A percentile compares a stretch with the other conserved stretches of the same genome.
Conservation (phyloP, 2,888 invertebrate species). For the Pomacea canaliculata region DNA sequence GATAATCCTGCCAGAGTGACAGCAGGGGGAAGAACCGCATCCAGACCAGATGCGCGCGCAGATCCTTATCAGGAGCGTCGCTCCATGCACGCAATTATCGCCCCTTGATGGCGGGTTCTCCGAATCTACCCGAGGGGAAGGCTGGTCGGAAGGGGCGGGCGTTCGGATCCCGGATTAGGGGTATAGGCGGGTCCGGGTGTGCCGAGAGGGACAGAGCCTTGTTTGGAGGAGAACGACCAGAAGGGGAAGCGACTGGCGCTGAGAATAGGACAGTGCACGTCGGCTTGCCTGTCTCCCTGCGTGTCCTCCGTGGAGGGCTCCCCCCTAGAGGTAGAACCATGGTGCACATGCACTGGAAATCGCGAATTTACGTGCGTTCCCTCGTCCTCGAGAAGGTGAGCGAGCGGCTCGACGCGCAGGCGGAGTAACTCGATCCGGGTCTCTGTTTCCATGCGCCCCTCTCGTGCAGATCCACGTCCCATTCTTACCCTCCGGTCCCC, state of each 20-base stretch:
- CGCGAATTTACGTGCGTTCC: too few relatives aligned
- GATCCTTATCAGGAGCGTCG: constrained; percentile 22
- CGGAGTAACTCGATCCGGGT: not conserved
- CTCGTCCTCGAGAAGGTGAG: not conserved
- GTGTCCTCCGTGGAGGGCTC: too few relatives aligned
- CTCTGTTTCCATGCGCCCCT: not conserved
- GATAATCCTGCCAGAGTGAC: constrained; percentile 3
- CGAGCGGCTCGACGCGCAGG: not conserved
- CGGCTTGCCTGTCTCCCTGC: too few relatives aligned
- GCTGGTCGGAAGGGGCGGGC: constrained; percentile 4
- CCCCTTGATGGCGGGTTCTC: constrained; percentile 24
- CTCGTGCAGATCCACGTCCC: not conserved
- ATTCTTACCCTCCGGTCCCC: constrained; percentile 5
- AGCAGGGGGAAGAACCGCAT: not conserved
- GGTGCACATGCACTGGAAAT: too few relatives aligned
- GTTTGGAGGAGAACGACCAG: not conserved
- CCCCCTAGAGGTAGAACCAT: too few relatives aligned
- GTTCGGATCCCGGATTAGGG: not conserved
- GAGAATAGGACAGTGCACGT: too few relatives aligned
- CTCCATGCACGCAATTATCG: constrained; percentile 24
- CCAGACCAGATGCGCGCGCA: constrained; percentile 23
- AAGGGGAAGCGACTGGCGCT: not conserved
- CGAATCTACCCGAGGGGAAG: not conserved
- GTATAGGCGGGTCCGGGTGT: constrained; percentile 1
- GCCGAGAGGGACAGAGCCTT: not conserved